A percentile compares a stretch with the other conserved stretches of the same genome.
Evolutionary conservation across 1,140 invertebrate genomes (phyloP).

Genomic region (Calephelis virginiensis): DNA sequence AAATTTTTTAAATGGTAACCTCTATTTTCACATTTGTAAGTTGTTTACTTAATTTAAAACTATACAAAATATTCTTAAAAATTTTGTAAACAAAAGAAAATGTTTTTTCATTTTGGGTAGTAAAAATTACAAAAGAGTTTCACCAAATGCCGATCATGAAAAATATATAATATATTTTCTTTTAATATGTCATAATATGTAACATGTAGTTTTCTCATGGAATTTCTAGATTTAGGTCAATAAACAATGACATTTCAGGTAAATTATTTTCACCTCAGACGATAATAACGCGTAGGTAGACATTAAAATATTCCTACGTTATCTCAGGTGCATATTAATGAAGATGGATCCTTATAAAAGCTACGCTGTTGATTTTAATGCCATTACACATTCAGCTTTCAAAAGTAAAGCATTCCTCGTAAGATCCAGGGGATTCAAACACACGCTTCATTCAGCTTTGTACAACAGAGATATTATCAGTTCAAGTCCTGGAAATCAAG

Average conservation of each 20-base stretch:
- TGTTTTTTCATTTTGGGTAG: no score
- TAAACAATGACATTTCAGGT: neutral
- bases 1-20: no score
- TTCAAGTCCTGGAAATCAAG: no score
- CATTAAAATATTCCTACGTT: conserved; percentile 1
- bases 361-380: neutral
- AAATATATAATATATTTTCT: no score
- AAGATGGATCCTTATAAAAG: conserved; percentile 2
- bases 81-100: no score
- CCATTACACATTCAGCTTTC: conserved; percentile 1
- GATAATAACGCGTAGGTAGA: conserved; percentile 1
- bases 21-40: no score
- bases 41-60: no score
- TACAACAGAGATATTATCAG: neutral
- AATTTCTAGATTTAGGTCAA: neutral
- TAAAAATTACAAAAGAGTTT: no score
- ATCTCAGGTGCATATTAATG: conserved; percentile 10
- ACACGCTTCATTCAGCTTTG: neutral
- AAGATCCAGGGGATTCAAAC: neutral
- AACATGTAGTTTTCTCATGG: no score
- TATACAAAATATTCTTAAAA: no score
- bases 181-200: no score
- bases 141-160: no score
- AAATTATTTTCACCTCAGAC: neutral
- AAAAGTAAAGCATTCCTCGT: neutral